phyloP scores from a whole-genome alignment of 2,797 vertebrate species.

The Lithobates pipiens region DNA sequence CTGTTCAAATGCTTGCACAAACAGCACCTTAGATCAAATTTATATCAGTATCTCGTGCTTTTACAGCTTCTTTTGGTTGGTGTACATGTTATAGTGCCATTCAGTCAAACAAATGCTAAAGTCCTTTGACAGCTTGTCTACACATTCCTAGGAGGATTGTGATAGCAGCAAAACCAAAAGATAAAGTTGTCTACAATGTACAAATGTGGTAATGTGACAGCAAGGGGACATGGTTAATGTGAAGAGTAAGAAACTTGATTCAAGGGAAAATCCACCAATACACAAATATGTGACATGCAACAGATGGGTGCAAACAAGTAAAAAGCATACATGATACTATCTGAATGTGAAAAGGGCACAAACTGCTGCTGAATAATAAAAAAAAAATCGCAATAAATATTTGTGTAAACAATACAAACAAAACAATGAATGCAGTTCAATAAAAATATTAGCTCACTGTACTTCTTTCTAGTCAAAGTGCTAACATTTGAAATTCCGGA shows the following conservation, averaged over 20 bases:
- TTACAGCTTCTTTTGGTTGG: conserved; percentile 11
- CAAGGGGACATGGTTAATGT: conserved; percentile 9
- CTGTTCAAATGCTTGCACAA: not conserved
- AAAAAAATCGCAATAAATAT: no score
- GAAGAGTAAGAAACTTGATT: not conserved
- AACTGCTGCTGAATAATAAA: not conserved
- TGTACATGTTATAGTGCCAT: conserved; percentile 31
- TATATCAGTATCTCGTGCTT: conserved; percentile 17
- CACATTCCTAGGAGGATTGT: conserved; percentile 25
- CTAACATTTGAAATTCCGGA: no score
- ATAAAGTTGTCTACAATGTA: conserved; percentile 42
- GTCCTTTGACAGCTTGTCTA: conserved; percentile 50
- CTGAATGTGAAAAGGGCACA: not conserved
- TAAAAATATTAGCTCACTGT: no score
- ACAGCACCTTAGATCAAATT: conserved; percentile 24
- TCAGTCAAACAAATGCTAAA: conserved; percentile 40
- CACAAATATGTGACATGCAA: not conserved
- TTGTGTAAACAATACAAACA: no score
- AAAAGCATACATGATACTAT: not conserved
- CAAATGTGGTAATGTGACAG: conserved; percentile 46
- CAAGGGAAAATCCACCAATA: not conserved
- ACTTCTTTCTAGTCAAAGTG: no score
- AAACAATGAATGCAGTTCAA: no score
- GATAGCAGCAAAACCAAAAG: conserved; percentile 48
- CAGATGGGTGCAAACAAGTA: not conserved